phyloP scores from a whole-genome alignment of 1,140 invertebrate species.

The Homalodisca vitripennis region DNA sequence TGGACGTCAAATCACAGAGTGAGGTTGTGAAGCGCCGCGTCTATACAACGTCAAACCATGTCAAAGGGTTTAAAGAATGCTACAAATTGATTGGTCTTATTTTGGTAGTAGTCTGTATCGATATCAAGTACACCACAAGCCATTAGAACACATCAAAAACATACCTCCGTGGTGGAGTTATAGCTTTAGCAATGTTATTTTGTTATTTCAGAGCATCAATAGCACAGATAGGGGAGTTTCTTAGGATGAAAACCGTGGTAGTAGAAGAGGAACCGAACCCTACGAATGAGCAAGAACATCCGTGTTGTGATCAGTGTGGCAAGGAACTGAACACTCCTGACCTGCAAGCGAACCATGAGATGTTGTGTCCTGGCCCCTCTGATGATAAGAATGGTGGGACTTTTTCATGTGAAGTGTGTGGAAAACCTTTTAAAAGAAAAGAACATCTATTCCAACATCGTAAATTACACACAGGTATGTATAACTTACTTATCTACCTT shows the following conservation, averaged over 20 bases:
- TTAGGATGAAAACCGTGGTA: constrained; percentile 41
- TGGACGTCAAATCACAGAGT: too few relatives aligned
- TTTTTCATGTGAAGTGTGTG: constrained; percentile 54
- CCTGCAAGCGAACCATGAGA: constrained; percentile 38
- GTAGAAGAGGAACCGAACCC: constrained; percentile 21
- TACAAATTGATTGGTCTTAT: too few relatives aligned
- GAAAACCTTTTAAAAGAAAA: constrained; percentile 59
- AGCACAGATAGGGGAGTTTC: constrained; percentile 43
- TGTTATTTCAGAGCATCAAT: constrained; percentile 39
- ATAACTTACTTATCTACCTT: too few relatives aligned
- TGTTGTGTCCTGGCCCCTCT: constrained; percentile 22
- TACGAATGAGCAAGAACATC: background rate
- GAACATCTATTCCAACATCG: constrained; percentile 62
- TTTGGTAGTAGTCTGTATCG: too few relatives aligned
- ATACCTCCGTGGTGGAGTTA: too few relatives aligned
- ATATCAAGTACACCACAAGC: too few relatives aligned
- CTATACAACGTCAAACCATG: too few relatives aligned
- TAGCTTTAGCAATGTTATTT: too few relatives aligned
- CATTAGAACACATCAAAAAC: too few relatives aligned
- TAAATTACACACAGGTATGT: constrained; percentile 66
- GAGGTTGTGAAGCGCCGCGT: too few relatives aligned
- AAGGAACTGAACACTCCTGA: constrained; percentile 40
- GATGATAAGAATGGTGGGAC: constrained; percentile 2
- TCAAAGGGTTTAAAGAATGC: too few relatives aligned
- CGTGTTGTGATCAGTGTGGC: constrained; percentile 41